Base-by-base conservation (phyloP, 2,888 invertebrate species). In the Notocelia uddmanniana region DNA sequence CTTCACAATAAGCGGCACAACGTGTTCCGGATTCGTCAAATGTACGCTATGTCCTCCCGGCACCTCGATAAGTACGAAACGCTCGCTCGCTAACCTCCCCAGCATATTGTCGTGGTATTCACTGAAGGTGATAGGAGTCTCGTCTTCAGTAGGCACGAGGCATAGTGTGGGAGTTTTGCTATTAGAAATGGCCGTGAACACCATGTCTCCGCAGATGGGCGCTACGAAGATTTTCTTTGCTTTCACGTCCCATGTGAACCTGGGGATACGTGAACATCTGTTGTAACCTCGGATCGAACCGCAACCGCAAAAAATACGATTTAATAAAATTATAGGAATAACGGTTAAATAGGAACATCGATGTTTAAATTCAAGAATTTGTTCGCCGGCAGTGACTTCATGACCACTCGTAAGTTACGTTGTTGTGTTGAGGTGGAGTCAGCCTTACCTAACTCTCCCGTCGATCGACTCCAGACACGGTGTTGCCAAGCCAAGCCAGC, bases 231-330 rank as follows among this genome's bases (percentile, higher is more conserved):
- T 77, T 74, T 80, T 83, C 66, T 86, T 87, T 81, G 88, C 85
- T 68, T 83, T 83, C 0, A 81, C 77, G 13, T 89, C 88, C 86
- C 86, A 89, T 3, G 89, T 85, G 21, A 89, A 76, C 73, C 90
- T 90, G 78, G 21, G 48, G 45, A n/a, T 45, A 1, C 15, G 70
- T 41, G 18, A 41, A 26, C 19, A 55, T 9, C 41, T 21, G 21
- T 8, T 15, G 23, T 60, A n/a, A n/a, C n/a, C n/a, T n/a, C n/a
- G 34, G 37, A 11, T 37, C 11, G 11, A 37, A n/a, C n/a, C n/a
- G n/a, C n/a, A n/a, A n/a, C n/a, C n/a, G n/a, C n/a, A n/a, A n/a
- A n/a, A n/a, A n/a, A n/a, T n/a, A n/a, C n/a, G n/a, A n/a, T n/a
- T n/a, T n/a, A n/a, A n/a, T n/a, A n/a, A n/a, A n/a, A n/a, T n/a